Evolutionary conservation across 2,113 vertebrate species (phyloP), one percentile per base, ranked within the genome.

Genomic region (Labrus mixtus): DNA sequence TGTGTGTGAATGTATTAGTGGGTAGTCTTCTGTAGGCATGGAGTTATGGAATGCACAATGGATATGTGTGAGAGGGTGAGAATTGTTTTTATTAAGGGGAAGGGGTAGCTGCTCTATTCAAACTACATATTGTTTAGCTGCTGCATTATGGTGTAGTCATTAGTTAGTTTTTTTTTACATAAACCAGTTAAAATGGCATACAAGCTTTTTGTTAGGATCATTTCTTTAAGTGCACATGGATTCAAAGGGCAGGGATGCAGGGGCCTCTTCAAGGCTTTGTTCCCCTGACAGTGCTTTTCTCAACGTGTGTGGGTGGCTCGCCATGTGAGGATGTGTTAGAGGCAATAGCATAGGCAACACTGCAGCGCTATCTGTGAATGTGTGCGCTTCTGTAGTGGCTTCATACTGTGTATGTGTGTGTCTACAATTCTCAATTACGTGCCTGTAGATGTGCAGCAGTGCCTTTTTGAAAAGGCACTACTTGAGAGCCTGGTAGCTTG

Each of bases 401-500:
- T 85, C 79, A 68, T 43, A 51, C 71, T 81, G 83, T 86, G 80
- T 70, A 37, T 84, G 68, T 82, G 83, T 72, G 78, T 73, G 73
- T 89, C 84, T 88, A 82, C 91, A 59, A 86, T 92, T 90, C 90
- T 94, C 93, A 93, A 94, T 94, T 93, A 93, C 83, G 83, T 88
- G 87, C 81, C 88, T 88, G 86, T 87, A 89, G 90, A 92, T 92
- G 90, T 90, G 88, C 88, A 84, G 88, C 84, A 81, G 78, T 89
- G 91, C 84, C 91, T 91, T 92, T 94, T 92, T 90, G 82, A 90
- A 94, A 92, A 92, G 86, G 87, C 89, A 87, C 86, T 90, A 93
- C 92, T 92, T 91, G 90, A 91, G 91, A 93, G 92, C 83, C 85
- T 87, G 92, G 79, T 91, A 91, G 90, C 91, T 92, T 92, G 94